Evolutionary conservation across 2,113 vertebrate genomes (phyloP), one percentile per base, ranked within the genome.

Genomic region (Miniopterus natalensis): DNA sequence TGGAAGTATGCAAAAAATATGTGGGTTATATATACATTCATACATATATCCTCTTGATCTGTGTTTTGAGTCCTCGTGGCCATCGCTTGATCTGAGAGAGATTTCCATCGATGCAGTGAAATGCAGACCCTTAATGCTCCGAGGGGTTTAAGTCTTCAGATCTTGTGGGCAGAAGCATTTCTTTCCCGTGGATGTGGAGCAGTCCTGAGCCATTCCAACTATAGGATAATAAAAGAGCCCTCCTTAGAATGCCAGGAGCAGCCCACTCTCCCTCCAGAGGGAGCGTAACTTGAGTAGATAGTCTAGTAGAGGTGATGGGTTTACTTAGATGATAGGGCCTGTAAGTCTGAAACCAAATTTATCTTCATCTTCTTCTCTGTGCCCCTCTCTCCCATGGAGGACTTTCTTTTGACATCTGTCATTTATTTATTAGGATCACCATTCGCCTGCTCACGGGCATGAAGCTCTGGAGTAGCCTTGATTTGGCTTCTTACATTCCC

Each of bases 1-100:
- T 93, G 91, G 93, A 97, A 95, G 95, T 75, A 97, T 89, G 97
- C 92, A 87, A 84, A 90, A 75, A 97, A 94, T 92, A 94, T 86
- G 79, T 80, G 91, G 88, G 95, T 95, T 91, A 94, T 95, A 84
- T 97, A 94, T 91, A 95, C 93, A 80, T 95, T 93, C 91, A n/a
- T 55, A 8, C 59, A 4, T 57, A 49, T 40, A 94, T 47, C 68
- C 53, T 92, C 97, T 94, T 85, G 77, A 85, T 81, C 75, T 3
- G 0, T 20, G 65, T 78, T 92, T 49, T 94, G 90, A 36, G 17
- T 95, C 91, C 75, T 94, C 80, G 85, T 78, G 83, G 73, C 70
- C 75, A 73, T 45, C 0, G 3, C 79, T 92, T 88, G 73, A 92
- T 95, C 85, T 74, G 85, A 78, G 68, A 66, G 87, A 84, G 90